Base-by-base conservation (phyloP, 2,888 invertebrate species). In the Diaperis boleti region DNA sequence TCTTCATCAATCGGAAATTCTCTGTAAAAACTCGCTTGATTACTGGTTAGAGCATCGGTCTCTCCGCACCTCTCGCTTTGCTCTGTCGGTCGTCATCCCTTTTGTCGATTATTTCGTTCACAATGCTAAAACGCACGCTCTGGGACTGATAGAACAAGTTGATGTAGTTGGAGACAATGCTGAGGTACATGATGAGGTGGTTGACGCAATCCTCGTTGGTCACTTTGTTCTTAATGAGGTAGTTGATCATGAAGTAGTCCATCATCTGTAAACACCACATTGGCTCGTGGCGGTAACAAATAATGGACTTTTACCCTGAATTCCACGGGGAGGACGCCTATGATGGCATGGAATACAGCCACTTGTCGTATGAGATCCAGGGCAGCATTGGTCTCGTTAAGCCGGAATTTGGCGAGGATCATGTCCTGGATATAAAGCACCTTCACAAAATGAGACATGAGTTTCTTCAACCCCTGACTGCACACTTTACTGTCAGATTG, bases 1-100 rank as follows among this genome's bases (percentile, higher is more conserved):
- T 41, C 20, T 54, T 54, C 31, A 54, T 29, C 29, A 54, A 13
- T 2, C 54, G 54, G 10, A 17, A 54, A 10, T 54, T 54, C 11
- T 54, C 54, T 42, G 13, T 4, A 3, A 39, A 39, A 14, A n/a
- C n/a, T n/a, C n/a, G n/a, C n/a, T n/a, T n/a, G n/a, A n/a, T n/a
- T n/a, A n/a, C n/a, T n/a, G n/a, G n/a, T n/a, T n/a, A n/a, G n/a
- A n/a, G n/a, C n/a, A n/a, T n/a, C n/a, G n/a, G n/a, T n/a, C n/a
- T n/a, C n/a, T n/a, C n/a, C 22, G 7, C 4, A 42, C 42, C 42
- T 45, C 45, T 17, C 1, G 54, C 54, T 42, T 54, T 54, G 13
- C 42, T 54, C 5, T 37, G n/a, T n/a, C 52, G 5, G 26, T 54
- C 52, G 26, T 52, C 31, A 0, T 13, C 2, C 10, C 42, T 31